Evolutionary conservation across 2,113 vertebrate species (phyloP).

Genomic region (Egretta garzetta): DNA sequence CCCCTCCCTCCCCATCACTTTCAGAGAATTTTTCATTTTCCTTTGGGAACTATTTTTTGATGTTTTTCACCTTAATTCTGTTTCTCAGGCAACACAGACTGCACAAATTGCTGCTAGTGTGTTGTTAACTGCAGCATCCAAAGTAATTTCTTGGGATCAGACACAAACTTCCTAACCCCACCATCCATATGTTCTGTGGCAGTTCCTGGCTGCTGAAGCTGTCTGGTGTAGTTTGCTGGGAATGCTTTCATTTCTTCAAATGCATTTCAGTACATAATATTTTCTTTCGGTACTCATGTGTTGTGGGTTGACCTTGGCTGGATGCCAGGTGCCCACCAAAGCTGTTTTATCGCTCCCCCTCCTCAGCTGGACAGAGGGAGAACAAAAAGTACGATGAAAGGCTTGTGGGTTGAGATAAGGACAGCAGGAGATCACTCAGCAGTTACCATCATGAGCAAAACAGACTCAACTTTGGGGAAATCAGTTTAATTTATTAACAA

Average conservation of each 20-base stretch:
- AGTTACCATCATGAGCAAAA: fast-evolving
- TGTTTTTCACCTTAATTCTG: not conserved
- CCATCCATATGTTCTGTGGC: not conserved
- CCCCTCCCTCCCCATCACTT: not conserved
- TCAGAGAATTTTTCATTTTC: not conserved
- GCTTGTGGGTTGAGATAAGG: not conserved
- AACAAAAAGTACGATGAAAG: not conserved
- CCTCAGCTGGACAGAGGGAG: not conserved
- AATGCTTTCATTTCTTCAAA: not conserved
- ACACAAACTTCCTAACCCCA: not conserved
- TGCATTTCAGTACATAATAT: not conserved
- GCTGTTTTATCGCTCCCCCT: not conserved
- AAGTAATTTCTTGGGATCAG: not conserved
- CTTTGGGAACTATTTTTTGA: not conserved
- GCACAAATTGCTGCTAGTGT: not conserved
- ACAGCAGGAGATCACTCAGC: not conserved
- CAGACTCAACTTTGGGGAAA: not conserved
- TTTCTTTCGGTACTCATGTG: not conserved
- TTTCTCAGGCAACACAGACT: not conserved
- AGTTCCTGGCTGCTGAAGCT: not conserved
- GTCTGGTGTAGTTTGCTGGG: not conserved
- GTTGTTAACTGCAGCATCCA: not conserved
- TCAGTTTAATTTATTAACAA: not conserved
- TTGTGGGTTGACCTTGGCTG: not conserved
- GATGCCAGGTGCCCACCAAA: not conserved